phyloP scores from a whole-genome alignment of 2,888 invertebrate species.

The Anticlea derivata region DNA sequence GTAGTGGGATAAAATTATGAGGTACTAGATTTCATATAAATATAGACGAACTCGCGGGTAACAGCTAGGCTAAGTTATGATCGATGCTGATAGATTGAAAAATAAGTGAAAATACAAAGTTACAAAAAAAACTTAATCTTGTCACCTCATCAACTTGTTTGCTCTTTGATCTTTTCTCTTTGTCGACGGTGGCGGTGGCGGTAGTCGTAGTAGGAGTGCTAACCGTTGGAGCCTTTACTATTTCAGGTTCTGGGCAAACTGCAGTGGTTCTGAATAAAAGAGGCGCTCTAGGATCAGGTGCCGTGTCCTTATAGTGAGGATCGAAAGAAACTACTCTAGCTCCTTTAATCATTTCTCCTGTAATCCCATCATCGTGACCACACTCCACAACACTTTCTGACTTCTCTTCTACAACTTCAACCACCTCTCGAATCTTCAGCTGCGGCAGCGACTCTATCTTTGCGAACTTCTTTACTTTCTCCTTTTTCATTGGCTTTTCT shows the following conservation, averaged over 20 bases:
- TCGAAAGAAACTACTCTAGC: conserved; percentile 35
- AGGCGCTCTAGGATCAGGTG: not conserved
- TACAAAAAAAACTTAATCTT: too few relatives aligned
- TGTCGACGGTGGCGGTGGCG: not conserved
- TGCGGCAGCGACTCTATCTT: conserved; percentile 35
- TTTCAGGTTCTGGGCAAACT: conserved; percentile 3
- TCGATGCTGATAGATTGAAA: too few relatives aligned
- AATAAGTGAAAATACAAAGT: too few relatives aligned
- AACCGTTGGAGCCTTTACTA: not conserved
- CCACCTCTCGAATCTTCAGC: conserved; percentile 18
- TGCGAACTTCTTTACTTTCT: conserved; percentile 26
- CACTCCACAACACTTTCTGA: conserved; percentile 45
- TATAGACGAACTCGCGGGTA: too few relatives aligned
- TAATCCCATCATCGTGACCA: conserved; percentile 8
- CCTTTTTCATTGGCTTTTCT: conserved; percentile 13
- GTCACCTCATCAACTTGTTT: conserved; percentile 4
- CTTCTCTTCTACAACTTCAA: conserved; percentile 15
- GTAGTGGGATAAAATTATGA: too few relatives aligned
- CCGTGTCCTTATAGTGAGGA: conserved; percentile 16
- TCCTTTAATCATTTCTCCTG: conserved; percentile 44
- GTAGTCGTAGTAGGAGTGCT: not conserved
- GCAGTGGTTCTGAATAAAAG: not conserved
- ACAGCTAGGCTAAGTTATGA: too few relatives aligned
- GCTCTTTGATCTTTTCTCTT: not conserved
- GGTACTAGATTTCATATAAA: too few relatives aligned